Evolutionary conservation across 1,140 invertebrate genomes (phyloP), one percentile per base, ranked within the genome.

Genomic region (Anagrus nilaparvatae): DNA sequence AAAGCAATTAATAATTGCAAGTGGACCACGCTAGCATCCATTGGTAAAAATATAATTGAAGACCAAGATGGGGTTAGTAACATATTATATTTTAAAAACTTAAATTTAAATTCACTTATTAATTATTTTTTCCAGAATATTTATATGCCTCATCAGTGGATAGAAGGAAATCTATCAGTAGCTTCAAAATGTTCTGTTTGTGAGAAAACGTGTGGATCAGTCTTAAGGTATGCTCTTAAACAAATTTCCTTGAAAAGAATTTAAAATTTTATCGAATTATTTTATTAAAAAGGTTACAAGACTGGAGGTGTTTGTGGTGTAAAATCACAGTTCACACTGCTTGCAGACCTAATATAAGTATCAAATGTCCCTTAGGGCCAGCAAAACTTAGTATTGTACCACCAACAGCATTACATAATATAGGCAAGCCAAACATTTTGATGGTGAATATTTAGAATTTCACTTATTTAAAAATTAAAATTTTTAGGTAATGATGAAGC

Each of bases 221-320:
- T 97, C 30, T 72, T 96, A 38, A 82, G 82, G 84, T 84, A 57
- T 40, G n/a, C n/a, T n/a, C n/a, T n/a, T n/a, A 28, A 28, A 43
- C 16, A 28, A 38, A 14, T 46, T 48, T 32, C 9, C 27, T 24
- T 34, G 24, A n/a, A 33, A 46, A 41, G 27, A 25, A 43, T 43
- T 33, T 28, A 43, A 31, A 38, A 39, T 18, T 16, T 45, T 25
- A 25, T 25, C 12, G 24, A 12, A 44, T 28, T 12, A 16, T 31
- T 25, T 33, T 28, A 32, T 27, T 21, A 27, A 42, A 10, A 34
- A 85, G 91, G 52, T 71, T 97, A 44, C 91, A 95, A 76, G 94
- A 97, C 65, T 96, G 87, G 84, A 73, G 90, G 50, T 97, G 93
- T 69, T 74, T 97, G 29, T 97, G 93, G 93, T 97, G 94, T 63